These are phyloP conservation scores for Petroica traversi DNA, from an alignment of 2,113 vertebrate species.

Conservation along the genomic window DNA sequence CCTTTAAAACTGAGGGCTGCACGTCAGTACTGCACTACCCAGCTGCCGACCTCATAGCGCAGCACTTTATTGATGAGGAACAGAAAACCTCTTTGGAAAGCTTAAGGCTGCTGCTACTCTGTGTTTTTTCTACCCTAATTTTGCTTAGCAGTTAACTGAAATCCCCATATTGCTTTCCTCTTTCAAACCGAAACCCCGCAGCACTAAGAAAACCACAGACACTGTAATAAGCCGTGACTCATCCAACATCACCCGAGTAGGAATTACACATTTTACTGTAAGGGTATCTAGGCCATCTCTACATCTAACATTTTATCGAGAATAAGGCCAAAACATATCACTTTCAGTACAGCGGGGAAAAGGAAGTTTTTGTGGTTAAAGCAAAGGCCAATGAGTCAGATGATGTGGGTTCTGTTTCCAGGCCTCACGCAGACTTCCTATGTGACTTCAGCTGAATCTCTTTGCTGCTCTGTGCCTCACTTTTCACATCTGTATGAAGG, in stretches of 20 bases:
- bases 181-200: slow-evolving; percentile 52
- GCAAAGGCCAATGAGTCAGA: slow-evolving; percentile 64
- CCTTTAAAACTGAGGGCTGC: background rate
- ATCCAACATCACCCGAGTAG: slow-evolving; percentile 25
- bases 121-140: slow-evolving; percentile 45
- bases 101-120: background rate
- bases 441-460: background rate
- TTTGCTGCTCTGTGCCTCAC: slow-evolving; percentile 20
- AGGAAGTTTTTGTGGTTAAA: slow-evolving; percentile 69
- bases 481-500: slow-evolving; percentile 50
- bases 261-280: slow-evolving; percentile 62
- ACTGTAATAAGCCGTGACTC: slow-evolving; percentile 51
- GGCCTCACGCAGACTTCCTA: slow-evolving; percentile 49
- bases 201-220: slow-evolving; percentile 53
- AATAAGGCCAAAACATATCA: slow-evolving; percentile 54
- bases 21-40: fast-evolving
- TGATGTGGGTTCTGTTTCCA: slow-evolving; percentile 56
- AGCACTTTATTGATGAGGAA: background rate
- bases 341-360: slow-evolving; percentile 36
- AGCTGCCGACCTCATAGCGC: background rate
- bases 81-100: background rate
- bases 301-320: slow-evolving; percentile 54
- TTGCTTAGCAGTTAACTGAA: slow-evolving; percentile 53
- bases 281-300: slow-evolving; percentile 66
- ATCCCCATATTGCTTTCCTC: slow-evolving; percentile 45